These are phyloP conservation scores for Dreissena polymorpha DNA, from an alignment of 1,140 invertebrate species.

Conservation along the genomic window DNA sequence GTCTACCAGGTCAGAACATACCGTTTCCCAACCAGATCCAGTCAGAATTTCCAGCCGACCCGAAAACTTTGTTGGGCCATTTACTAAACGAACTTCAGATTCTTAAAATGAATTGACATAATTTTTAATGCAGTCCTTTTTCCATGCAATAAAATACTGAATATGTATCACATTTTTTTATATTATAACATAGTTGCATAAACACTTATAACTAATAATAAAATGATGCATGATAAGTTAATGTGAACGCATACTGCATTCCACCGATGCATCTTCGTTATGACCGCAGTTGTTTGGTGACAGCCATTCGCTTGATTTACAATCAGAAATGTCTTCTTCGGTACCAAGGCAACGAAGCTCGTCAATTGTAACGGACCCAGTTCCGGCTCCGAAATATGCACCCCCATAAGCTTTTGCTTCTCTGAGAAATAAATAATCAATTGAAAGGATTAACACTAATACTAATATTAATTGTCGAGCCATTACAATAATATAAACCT, in stretches of 20 bases:
- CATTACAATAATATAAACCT: too few relatives aligned
- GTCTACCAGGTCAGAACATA: slow-evolving; percentile 18
- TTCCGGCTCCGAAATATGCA: slow-evolving; percentile 9
- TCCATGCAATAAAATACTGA: too few relatives aligned
- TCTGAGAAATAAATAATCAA: slow-evolving; percentile 2
- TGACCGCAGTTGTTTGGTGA: slow-evolving; percentile 23
- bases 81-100: slow-evolving; percentile 11
- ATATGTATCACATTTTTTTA: too few relatives aligned
- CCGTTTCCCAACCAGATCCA: neutral
- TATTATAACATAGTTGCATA: too few relatives aligned
- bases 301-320: slow-evolving; percentile 23
- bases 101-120: neutral
- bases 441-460: too few relatives aligned
- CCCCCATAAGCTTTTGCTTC: neutral
- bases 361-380: slow-evolving; percentile 19
- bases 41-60: slow-evolving; percentile 23
- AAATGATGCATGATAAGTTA: too few relatives aligned
- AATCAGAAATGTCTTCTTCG: slow-evolving; percentile 32
- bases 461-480: too few relatives aligned
- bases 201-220: too few relatives aligned
- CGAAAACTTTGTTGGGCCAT: slow-evolving; percentile 1
- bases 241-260: slow-evolving; percentile 29
- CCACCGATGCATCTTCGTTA: slow-evolving; percentile 25
- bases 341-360: slow-evolving; percentile 9
- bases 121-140: too few relatives aligned